Percentiles rank a stretch among this genome's conserved stretches.
phyloP scores from a whole-genome alignment of 2,888 invertebrate genomes.

The Resseliella maxima region DNA sequence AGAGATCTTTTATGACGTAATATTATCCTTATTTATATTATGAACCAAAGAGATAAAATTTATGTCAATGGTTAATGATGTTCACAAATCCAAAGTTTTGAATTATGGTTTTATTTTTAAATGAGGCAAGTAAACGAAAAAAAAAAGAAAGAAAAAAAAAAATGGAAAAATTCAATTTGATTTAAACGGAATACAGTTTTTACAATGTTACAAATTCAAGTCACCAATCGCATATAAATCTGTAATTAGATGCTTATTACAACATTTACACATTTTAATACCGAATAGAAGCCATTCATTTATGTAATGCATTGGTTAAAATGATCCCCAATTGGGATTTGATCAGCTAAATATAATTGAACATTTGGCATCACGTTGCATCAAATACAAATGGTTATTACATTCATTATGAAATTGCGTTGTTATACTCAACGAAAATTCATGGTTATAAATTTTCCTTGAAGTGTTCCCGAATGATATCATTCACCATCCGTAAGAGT shows the following conservation, averaged over 20 bases:
- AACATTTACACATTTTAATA: not conserved
- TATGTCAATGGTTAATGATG: conserved; percentile 48
- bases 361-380: conserved; percentile 25
- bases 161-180: not conserved
- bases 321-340: conserved; percentile 39
- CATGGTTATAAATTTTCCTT: not conserved
- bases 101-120: not conserved
- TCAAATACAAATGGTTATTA: not conserved
- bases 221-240: conserved; percentile 22
- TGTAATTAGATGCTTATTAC: conserved; percentile 45
- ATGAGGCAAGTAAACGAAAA: not conserved
- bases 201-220: not conserved
- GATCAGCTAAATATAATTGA: not conserved
- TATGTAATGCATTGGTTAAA: not conserved
- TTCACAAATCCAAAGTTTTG: not conserved
- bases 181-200: not conserved
- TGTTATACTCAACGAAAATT: not conserved
- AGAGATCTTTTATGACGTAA: conserved; percentile 22
- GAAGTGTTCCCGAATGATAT: not conserved
- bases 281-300: not conserved
- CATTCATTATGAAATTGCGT: conserved; percentile 38
- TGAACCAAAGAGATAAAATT: not conserved
- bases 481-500: not conserved
- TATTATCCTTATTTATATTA: conserved; percentile 20
- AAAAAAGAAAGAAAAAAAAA: not conserved